A percentile compares a stretch with the other conserved stretches of the same genome.
Evolutionary conservation across 2,888 invertebrate genomes (phyloP).

Genomic region (Coelopa pilipes): DNA sequence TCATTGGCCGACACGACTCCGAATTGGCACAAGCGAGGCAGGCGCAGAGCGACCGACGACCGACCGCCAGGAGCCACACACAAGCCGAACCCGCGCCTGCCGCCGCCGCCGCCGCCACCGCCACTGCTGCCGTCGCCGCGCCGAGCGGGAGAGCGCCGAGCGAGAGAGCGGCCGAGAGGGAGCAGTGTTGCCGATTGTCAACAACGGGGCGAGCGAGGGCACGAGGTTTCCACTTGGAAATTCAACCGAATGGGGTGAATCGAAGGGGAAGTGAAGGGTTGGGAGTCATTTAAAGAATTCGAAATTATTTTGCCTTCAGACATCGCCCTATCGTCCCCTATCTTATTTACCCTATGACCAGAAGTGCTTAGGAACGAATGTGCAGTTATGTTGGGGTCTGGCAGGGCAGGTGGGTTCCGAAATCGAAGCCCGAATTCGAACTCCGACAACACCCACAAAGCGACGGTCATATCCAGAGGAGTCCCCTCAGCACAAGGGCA

Average conservation of each 20-base stretch:
- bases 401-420: background rate
- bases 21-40: conserved; percentile 50
- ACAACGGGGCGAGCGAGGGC: background rate
- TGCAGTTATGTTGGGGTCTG: background rate
- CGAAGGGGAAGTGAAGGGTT: too few species aligned
- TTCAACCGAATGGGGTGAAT: background rate
- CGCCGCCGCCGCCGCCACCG: background rate
- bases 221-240: background rate
- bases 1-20: conserved; percentile 44
- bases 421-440: background rate
- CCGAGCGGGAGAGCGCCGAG: conserved; percentile 28
- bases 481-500: too few species aligned
- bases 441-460: background rate
- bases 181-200: conserved; percentile 40
- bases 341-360: too few species aligned
- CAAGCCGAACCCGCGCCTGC: background rate
- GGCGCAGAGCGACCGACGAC: conserved; percentile 45
- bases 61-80: conserved; percentile 38
- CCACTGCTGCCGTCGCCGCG: too few species aligned
- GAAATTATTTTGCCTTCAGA: too few species aligned
- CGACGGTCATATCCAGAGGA: too few species aligned
- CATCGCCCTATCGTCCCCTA: too few species aligned
- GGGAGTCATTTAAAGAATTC: too few species aligned
- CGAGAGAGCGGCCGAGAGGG: conserved; percentile 32
- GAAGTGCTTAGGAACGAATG: background rate